phyloP scores from a whole-genome alignment of 1,140 invertebrate species.

The Bombus balteatus region DNA sequence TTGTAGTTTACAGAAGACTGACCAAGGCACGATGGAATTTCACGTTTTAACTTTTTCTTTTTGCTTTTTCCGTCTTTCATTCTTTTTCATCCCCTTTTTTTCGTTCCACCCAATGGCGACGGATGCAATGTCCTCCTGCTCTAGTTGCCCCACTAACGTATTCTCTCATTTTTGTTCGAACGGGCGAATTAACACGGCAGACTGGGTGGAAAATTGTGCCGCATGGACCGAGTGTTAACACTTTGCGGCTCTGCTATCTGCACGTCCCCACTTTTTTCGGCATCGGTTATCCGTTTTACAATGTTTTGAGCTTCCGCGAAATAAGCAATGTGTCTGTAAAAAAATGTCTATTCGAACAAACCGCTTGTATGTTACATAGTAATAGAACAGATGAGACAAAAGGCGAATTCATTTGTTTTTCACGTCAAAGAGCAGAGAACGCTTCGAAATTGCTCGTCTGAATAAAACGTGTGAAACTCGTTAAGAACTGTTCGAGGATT shows the following conservation, averaged over 20 bases:
- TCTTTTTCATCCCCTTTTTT: background rate
- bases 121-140: slow-evolving; percentile 51
- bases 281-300: background rate
- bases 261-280: background rate
- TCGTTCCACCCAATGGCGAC: background rate
- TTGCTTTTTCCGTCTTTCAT: background rate
- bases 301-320: background rate
- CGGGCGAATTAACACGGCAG: slow-evolving; percentile 50
- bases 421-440: background rate
- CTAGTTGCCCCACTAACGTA: slow-evolving; percentile 62
- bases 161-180: slow-evolving; percentile 49
- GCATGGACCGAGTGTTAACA: slow-evolving; percentile 29
- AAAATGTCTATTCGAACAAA: background rate
- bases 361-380: background rate
- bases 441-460: background rate
- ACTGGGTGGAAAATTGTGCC: slow-evolving; percentile 52
- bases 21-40: slow-evolving; percentile 43
- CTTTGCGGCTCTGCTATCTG: background rate
- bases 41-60: slow-evolving; percentile 14
- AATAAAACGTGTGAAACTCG: slow-evolving; percentile 6
- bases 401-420: background rate
- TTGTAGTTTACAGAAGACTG: slow-evolving; percentile 56
- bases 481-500: slow-evolving; percentile 15
- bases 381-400: no score
- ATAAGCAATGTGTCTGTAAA: background rate